Evolutionary conservation across 2,888 invertebrate genomes (phyloP), one percentile per base, ranked within the genome.

Genomic region (Platycheirus rosarum): DNA sequence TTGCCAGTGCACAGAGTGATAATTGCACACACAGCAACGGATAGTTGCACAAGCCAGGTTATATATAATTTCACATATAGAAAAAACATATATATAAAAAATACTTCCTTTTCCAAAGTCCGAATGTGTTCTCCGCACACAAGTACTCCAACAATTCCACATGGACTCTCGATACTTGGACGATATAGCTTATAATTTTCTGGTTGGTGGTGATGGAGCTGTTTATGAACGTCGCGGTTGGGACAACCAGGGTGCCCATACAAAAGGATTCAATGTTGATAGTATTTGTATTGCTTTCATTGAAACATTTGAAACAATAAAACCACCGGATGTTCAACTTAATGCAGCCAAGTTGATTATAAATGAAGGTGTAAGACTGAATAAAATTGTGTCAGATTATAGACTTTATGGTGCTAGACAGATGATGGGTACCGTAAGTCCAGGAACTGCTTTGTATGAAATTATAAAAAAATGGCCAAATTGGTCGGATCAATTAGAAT

Each of bases 181-280:
- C 53, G 95, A 96, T 87, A 94, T 95, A 26, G 94, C 91, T 0
- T 96, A 95, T 88, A 96, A 95, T 88, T 96, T 95, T 86, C 88
- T 23, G 23, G 23, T 23, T 23, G 23, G 23, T 4, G 23, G 23
- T 2, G 23, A 23, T 23, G 23, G 95, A 0, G 91, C 92, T 0
- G 93, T 93, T 0, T 96, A 95, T 88, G 93, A 92, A 84, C 95
- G 95, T 0, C 92, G 95, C n/a, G 95, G 95, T 0, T 96, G 96
- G 96, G 92, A 93, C 82, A 88, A 88, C 69, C 89, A 93, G 44
- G 96, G 96, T 0, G 94, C 95, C 0, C 95, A 96, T 86, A 93
- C 95, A 0, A 91, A 91, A 23, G 91, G 93, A 14, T 94, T 93
- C 87, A 95, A 95, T 87, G 87, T 86, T 3, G 91, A 90, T 71